Evolutionary conservation across 2,888 invertebrate genomes (phyloP), one percentile per base, ranked within the genome.

Genomic region (Lagria hirta): DNA sequence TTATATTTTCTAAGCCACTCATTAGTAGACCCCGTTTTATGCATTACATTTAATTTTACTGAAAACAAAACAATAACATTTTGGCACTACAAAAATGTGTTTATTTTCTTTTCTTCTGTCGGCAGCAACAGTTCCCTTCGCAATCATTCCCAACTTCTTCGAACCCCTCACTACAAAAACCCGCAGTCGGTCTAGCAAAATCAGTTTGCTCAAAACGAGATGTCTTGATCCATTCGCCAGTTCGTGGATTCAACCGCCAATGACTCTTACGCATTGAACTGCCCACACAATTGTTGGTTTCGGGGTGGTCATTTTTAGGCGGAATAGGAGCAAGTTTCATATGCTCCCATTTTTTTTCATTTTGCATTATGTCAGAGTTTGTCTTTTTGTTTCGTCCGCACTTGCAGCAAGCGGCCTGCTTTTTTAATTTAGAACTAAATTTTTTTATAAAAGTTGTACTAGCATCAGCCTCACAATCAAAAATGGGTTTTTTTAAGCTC

Each of bases 401-500:
- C 12, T 34, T 37, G 16, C 36, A 36, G 14, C 27, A 24, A 14
- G 27, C 21, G n/a, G 13, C 15, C n/a, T 26, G 23, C 11, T 23
- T 27, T 8, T 17, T n/a, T 18, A 29, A 22, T 5, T 16, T 11
- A 5, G 29, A 14, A 4, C 30, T 17, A 12, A 34, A 8, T 24
- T 40, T 41, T 8, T 13, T 17, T 3, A 32, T 23, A 7, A 38
- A 10, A 7, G 12, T 29, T 8, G 24, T 33, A 17, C 41, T 37
- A 7, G 27, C 24, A 2, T 50, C 50, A 8, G 57, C 55, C 7
- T 58, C 50, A 13, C 62, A 60, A 13, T 62, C 57, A 24, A 57
- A 59, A 27, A 62, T 52, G 2, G 63, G 69, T 44, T 58, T 65
- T 8, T 68, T 68, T 32, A 70, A 54, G 20, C 66, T 66, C 41